Evolutionary conservation across 2,113 vertebrate species (phyloP), one percentile per base, ranked within the genome.

Genomic region (Irena cyanogastra): DNA sequence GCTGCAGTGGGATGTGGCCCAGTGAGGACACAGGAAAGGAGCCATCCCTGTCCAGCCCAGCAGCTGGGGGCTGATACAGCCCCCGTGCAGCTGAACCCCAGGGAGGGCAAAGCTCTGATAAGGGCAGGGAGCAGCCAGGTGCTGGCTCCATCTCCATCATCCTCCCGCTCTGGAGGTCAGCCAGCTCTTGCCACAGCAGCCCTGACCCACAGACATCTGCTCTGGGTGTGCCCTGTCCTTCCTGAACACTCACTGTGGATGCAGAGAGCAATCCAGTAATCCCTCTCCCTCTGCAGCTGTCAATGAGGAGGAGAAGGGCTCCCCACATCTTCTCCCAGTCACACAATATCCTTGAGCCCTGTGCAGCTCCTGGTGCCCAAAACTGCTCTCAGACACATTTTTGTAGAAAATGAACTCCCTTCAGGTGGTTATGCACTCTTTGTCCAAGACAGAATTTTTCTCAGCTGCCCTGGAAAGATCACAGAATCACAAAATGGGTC

Each of bases 131-230:
- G 75, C n/a, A 53, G 75, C 2, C 10, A 53, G 30, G 37, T 61
- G 37, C 19, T 2, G 5, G 11, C n/a, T n/a, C n/a, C 53, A 35
- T 42, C 56, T 57, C 64, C 84, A n/a, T 41, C 1, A 1, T 7
- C 7, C 8, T 27, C 42, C 20, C 0, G 0, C 54, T 69, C 44
- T 0, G 0, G 27, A 24, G 19, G 6, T 7, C 52, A 57, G 4
- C 8, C 31, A 45, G 53, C 65, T 76, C 49, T 72, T 23, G 61
- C 31, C 41, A 42, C 71, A 89, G 35, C 39, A 20, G 6, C 59
- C 21, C 44, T 5, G 24, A 44, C 8, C 10, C 52, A 33, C 19
- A 22, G 0, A 1, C 11, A 1, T 39, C 31, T 41, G 56, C 56
- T 84, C 35, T 56, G 66, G 15, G 27, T 47, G 23, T 26, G 66